Evolutionary conservation across 2,888 invertebrate genomes (phyloP), one percentile per base, ranked within the genome.

Genomic region (Zhuqinia jingwanae): DNA sequence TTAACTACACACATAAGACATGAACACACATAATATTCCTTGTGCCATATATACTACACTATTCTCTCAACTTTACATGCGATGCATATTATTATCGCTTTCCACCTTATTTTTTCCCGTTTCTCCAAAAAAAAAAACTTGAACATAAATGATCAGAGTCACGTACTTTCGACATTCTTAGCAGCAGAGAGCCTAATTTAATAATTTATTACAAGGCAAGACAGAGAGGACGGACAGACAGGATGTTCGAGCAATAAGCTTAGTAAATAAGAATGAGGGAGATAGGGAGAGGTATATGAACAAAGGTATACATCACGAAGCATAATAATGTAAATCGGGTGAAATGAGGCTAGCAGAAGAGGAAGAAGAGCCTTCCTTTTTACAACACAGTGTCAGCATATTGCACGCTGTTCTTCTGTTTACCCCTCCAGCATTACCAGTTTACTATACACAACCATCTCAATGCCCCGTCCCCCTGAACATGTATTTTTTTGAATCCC

Each of bases 131-230:
- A 73, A 47, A 1, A 17, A 15, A 73, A 47, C 50, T 27, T 45
- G 65, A 45, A 13, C 76, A 75, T 63, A 84, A 84, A 84, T 84
- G 77, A 84, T 84, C 77, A 68, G 25, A 77, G 84, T 84, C 84
- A 84, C 84, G 84, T 84, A 68, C 17, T 75, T 84, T 77, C 84
- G 77, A 84, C 84, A 84, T 77, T 84, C 84, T 77, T 60, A 60
- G 42, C 53, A 53, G 36, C 3, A 36, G 36, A 36, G 36, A 6
- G 42, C 42, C 84, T 83, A 83, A 83, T 83, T 83, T 83, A 83
- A 83, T 83, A 83, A 83, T 83, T 83, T 83, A 83, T 83, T 83
- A 65, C 82, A 68, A 75, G 75, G 36, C 30, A n/a, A 58, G 70
- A 42, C 53, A 82, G 53, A 25, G 20, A 13, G 70, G 70, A 70